Conservation (phyloP, 1,140 invertebrate genomes). For the Hycleus cichorii region DNA sequence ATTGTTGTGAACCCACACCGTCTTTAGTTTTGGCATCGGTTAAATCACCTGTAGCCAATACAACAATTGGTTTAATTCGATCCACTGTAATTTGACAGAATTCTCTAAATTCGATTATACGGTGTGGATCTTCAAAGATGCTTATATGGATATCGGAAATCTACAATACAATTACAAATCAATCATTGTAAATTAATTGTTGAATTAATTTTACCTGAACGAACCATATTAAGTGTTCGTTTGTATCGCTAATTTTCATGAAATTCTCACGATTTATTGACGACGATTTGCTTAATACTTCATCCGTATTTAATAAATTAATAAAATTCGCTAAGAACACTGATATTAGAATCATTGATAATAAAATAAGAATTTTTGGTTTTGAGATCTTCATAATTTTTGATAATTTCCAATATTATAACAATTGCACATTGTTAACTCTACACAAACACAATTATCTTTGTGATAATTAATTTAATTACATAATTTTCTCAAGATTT, state of each 20-base stretch:
- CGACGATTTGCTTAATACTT: conserved; percentile 16
- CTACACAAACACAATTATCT: too few relatives aligned
- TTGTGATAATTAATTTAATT: too few relatives aligned
- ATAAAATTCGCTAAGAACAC: conserved; percentile 49
- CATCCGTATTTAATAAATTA: conserved; percentile 47
- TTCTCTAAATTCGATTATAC: conserved; percentile 69
- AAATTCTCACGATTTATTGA: conserved; percentile 17
- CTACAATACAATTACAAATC: conserved; percentile 43
- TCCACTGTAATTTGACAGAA: conserved; percentile 73
- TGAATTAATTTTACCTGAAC: conserved; percentile 53
- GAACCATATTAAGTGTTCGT: conserved; percentile 64
- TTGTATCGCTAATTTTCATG: conserved; percentile 44
- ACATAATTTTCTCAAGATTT: too few relatives aligned
- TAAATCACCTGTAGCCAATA: conserved; percentile 80
- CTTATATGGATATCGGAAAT: conserved; percentile 87
- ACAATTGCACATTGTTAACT: too few relatives aligned
- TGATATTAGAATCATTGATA: conserved; percentile 47
- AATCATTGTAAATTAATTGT: conserved; percentile 10
- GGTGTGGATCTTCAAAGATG: conserved; percentile 66
- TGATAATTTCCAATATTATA: too few relatives aligned
- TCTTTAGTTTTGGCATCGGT: conserved; percentile 81
- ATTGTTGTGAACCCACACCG: conserved; percentile 74
- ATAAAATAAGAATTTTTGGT: conserved; percentile 42
- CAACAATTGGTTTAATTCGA: conserved; percentile 69
- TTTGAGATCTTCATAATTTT: conserved; percentile 45